Conservation (phyloP, 2,113 vertebrate genomes). For the Guaruba guarouba region DNA sequence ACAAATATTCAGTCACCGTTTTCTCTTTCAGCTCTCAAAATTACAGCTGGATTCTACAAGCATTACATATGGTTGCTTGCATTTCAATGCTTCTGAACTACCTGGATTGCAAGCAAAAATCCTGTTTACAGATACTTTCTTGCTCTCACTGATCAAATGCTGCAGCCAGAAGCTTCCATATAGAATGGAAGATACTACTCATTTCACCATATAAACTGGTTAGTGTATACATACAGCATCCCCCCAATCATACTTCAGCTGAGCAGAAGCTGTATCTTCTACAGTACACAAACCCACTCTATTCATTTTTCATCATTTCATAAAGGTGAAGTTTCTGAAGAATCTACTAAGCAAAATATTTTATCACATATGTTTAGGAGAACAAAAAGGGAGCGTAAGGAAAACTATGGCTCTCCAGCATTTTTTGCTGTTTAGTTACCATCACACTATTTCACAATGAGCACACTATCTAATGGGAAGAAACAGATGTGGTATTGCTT, state of each 20-base stretch:
- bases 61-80: background rate
- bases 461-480: background rate
- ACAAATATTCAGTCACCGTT: background rate
- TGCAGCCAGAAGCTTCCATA: background rate
- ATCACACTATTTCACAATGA: background rate
- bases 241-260: background rate
- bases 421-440: background rate
- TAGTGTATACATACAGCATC: background rate
- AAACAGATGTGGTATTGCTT: background rate
- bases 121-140: slow-evolving; percentile 1
- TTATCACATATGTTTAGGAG: background rate
- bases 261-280: background rate
- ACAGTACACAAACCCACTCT: background rate
- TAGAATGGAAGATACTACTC: background rate
- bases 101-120: slow-evolving; percentile 24
- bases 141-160: background rate
- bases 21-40: slow-evolving; percentile 15
- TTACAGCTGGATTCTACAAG: slow-evolving; percentile 40
- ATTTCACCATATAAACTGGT: background rate
- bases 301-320: background rate
- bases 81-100: slow-evolving; percentile 49
- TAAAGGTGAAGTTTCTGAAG: background rate
- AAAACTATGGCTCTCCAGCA: background rate
- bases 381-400: rapidly evolving
- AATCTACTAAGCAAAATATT: background rate